Conservation (phyloP, 92 coral and sea anemone genomes). For the Heteractis magnifica region DNA sequence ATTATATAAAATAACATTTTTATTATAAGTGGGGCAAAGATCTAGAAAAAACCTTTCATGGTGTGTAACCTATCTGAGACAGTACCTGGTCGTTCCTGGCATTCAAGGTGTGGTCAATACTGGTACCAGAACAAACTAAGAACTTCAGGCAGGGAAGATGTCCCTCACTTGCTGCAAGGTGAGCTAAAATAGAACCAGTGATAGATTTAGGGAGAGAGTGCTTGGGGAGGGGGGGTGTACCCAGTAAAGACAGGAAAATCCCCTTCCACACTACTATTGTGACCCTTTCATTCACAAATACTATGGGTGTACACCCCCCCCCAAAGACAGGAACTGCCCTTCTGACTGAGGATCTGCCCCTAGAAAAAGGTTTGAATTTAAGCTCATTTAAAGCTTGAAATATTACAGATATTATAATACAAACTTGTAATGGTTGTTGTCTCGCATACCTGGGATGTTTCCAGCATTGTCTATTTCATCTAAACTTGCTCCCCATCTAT, state of each 20-base stretch:
- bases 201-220: background rate
- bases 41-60: background rate
- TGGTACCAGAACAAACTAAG: slow-evolving; percentile 86
- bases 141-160: slow-evolving; percentile 96
- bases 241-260: too few species aligned
- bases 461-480: slow-evolving; percentile 95
- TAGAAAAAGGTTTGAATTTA: too few species aligned
- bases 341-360: too few species aligned
- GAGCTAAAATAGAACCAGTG: slow-evolving; percentile 51
- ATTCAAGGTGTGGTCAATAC: slow-evolving; percentile 93
- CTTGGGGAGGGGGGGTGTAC: too few species aligned
- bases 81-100: slow-evolving; percentile 96
- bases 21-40: background rate
- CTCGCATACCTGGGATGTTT: slow-evolving; percentile 74
- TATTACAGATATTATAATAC: too few species aligned
- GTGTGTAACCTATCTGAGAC: background rate
- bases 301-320: too few species aligned
- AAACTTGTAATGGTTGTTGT: background rate
- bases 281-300: too few species aligned
- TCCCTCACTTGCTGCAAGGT: slow-evolving; percentile 94
- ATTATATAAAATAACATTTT: background rate
- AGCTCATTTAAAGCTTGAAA: too few species aligned
- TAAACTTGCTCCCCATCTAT: slow-evolving; percentile 95
- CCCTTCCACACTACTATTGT: too few species aligned
- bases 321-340: too few species aligned